These are phyloP conservation scores for Falcaria lacertinaria DNA, from an alignment of 2,888 invertebrate genomes.

Conservation along the genomic window DNA sequence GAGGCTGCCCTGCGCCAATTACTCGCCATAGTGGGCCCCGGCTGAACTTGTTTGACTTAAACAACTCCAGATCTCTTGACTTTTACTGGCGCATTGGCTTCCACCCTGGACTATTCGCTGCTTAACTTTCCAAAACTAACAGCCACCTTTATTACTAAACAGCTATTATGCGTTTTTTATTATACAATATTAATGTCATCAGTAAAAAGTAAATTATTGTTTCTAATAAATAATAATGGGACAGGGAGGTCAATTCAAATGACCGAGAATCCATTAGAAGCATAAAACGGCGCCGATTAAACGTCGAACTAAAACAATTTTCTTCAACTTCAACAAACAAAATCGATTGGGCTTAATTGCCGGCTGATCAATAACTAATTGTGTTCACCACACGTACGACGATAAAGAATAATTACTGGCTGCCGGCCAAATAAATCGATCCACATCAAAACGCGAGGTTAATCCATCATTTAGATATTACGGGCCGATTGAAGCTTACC, in stretches of 20 bases:
- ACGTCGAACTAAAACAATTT: constrained; percentile 76
- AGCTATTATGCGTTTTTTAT: not conserved
- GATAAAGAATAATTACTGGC: constrained; percentile 78
- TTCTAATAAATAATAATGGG: constrained; percentile 54
- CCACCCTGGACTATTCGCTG: constrained; percentile 5
- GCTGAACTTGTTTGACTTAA: constrained; percentile 64
- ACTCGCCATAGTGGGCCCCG: constrained; percentile 51
- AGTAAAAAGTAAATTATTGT: constrained; percentile 42
- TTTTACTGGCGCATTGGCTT: constrained; percentile 53
- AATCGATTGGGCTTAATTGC: constrained; percentile 78
- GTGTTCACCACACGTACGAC: constrained; percentile 75
- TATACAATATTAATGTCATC: constrained; percentile 15
- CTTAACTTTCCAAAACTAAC: not conserved
- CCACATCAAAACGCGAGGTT: constrained; percentile 75
- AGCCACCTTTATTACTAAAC: constrained; percentile 8
- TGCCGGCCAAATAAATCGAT: constrained; percentile 78
- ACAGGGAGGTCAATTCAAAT: constrained; percentile 51
- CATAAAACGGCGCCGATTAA: constrained; percentile 70
- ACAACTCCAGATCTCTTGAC: constrained; percentile 56
- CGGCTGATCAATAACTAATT: constrained; percentile 78
- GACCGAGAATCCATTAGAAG: constrained; percentile 66
- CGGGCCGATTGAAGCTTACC: constrained; percentile 72
- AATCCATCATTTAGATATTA: constrained; percentile 80
- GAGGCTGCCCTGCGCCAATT: constrained; percentile 69
- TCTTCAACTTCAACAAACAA: constrained; percentile 78